A percentile compares a stretch with the other conserved stretches of the same genome.
phyloP scores from a whole-genome alignment of 2,888 invertebrate genomes.

The Tethea ocularis region DNA sequence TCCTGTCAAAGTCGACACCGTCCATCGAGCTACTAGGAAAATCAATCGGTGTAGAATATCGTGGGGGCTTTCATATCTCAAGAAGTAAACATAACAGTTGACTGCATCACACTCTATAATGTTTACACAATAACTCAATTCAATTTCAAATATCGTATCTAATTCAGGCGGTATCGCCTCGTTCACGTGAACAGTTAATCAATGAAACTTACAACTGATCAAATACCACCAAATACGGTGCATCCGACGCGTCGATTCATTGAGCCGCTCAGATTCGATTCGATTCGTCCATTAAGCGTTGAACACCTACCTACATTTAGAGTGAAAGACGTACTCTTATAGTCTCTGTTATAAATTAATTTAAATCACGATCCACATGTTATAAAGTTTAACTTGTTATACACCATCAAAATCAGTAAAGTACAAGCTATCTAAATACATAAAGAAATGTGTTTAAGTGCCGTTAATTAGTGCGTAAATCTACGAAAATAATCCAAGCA shows the following conservation, averaged over 20 bases:
- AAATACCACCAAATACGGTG: conserved; percentile 60
- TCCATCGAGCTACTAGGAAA: conserved; percentile 48
- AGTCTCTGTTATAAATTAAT: no score
- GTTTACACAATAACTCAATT: conserved; percentile 18
- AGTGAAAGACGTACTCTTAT: no score
- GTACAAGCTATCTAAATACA: no score
- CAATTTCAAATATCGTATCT: conserved; percentile 34
- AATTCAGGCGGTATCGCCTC: conserved; percentile 45
- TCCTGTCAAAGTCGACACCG: conserved; percentile 59
- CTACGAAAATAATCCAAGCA: no score
- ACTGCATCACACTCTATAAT: conserved; percentile 17
- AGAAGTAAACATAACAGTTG: conserved; percentile 27
- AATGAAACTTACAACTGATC: conserved; percentile 58
- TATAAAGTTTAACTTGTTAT: no score
- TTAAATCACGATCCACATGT: no score
- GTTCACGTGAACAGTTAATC: conserved; percentile 53
- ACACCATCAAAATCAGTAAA: no score
- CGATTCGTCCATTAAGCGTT: conserved; percentile 65
- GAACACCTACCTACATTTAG: no score
- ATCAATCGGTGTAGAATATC: conserved; percentile 60
- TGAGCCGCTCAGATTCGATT: conserved; percentile 60
- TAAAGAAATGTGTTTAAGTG: no score
- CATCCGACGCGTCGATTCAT: conserved; percentile 57
- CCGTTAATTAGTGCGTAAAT: no score
- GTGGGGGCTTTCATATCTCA: conserved; percentile 53